These are phyloP conservation scores for Drosophila merina DNA, from an alignment of 2,888 invertebrate species.

Conservation along the genomic window DNA sequence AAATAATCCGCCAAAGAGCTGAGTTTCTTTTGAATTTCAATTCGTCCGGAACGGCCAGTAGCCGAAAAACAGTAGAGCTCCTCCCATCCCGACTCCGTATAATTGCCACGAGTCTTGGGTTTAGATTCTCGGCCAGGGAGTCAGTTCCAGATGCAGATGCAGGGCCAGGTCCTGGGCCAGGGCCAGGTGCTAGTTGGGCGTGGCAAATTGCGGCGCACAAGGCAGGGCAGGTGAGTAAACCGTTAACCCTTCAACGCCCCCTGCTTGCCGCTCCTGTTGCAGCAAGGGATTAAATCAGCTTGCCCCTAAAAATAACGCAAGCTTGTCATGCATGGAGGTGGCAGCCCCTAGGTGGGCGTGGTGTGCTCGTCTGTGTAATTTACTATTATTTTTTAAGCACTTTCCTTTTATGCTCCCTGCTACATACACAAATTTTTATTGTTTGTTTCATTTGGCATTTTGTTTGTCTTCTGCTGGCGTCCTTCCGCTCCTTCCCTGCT, in stretches of 20 bases:
- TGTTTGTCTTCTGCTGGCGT: constrained; percentile 43
- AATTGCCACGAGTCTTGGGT: constrained; percentile 23
- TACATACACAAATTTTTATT: constrained; percentile 56
- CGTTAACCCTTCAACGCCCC: constrained; percentile 46
- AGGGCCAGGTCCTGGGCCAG: not conserved
- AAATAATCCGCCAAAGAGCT: constrained; percentile 26
- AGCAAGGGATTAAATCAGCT: constrained; percentile 68
- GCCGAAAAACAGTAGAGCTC: constrained; percentile 20
- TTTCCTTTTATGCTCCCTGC: constrained; percentile 64
- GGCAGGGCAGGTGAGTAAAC: constrained; percentile 44
- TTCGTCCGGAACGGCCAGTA: constrained; percentile 7
- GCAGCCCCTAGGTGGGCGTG: constrained; percentile 30
- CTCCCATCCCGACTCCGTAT: constrained; percentile 11
- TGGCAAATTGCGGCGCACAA: constrained; percentile 50
- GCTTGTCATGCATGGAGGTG: constrained; percentile 70
- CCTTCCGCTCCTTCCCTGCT: constrained; percentile 23
- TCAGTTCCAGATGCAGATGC: constrained; percentile 47
- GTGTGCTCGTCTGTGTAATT: constrained; percentile 64
- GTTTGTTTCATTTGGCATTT: constrained; percentile 65
- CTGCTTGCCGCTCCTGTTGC: not conserved
- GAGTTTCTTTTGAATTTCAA: constrained; percentile 42
- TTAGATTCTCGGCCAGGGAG: constrained; percentile 11
- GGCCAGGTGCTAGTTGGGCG: constrained; percentile 35
- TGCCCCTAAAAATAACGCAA: constrained; percentile 71
- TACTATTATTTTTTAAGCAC: constrained; percentile 78